Conservation (phyloP, 30 jellyfish, hydroid and myxozoan genomes). For the Turritopsis dohrnii region DNA sequence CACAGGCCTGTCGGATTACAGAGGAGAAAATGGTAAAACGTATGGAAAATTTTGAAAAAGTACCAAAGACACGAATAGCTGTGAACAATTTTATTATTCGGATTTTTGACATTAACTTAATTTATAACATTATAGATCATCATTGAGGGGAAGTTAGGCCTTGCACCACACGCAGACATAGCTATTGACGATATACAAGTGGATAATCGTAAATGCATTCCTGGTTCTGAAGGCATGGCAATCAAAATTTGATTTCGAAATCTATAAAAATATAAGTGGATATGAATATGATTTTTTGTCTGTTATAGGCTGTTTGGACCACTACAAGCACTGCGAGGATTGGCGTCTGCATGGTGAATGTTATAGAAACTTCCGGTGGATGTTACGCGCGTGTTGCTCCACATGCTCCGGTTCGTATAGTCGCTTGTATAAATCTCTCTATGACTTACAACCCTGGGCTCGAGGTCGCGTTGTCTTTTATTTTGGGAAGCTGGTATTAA, state of each 20-base stretch:
- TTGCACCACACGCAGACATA: slow-evolving; percentile 48
- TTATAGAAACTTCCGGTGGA: slow-evolving; percentile 34
- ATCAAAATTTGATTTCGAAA: not conserved
- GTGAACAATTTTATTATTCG: too few relatives aligned
- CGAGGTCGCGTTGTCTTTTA: not conserved
- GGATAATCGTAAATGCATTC: slow-evolving; percentile 45
- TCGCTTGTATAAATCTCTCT: too few relatives aligned
- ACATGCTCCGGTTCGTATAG: slow-evolving; percentile 35
- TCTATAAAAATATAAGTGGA: not conserved
- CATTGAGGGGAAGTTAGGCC: slow-evolving; percentile 46
- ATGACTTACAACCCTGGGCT: too few relatives aligned
- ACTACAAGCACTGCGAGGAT: slow-evolving; percentile 19
- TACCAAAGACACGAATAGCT: too few relatives aligned
- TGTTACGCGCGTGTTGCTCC: slow-evolving; percentile 42
- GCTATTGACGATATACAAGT: slow-evolving; percentile 74
- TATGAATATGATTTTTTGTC: too few relatives aligned
- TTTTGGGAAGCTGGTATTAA: not conserved
- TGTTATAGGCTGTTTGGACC: slow-evolving; percentile 38
- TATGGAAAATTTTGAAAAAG: too few relatives aligned
- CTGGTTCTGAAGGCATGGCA: slow-evolving; percentile 42
- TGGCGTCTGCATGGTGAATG: slow-evolving; percentile 69
- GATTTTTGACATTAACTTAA: too few relatives aligned
- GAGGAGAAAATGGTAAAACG: too few relatives aligned
- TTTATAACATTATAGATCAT: slow-evolving; percentile 33
- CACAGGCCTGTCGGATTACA: too few relatives aligned